phyloP scores from a whole-genome alignment of 2,113 vertebrate species.

The Pseudorhombus dupliciocellatus region DNA sequence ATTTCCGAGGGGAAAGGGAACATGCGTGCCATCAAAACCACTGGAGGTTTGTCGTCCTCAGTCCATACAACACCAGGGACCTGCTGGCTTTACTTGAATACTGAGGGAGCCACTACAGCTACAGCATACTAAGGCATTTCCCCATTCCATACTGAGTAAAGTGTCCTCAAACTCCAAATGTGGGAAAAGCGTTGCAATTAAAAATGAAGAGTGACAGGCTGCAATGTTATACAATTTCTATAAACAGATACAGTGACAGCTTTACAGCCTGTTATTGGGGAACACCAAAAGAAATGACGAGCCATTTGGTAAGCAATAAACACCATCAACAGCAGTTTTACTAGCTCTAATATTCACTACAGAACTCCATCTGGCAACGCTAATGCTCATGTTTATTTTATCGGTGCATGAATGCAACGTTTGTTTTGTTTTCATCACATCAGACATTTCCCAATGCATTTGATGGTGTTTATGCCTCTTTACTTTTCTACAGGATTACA shows the following conservation, averaged over 20 bases:
- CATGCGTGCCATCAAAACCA: too few species aligned
- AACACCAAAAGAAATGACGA: neutral
- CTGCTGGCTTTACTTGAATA: too few species aligned
- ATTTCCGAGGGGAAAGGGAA: too few species aligned
- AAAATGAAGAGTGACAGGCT: too few species aligned
- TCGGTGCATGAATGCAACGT: neutral
- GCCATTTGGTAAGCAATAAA: neutral
- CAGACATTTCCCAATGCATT: neutral
- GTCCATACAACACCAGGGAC: too few species aligned
- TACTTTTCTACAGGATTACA: too few species aligned
- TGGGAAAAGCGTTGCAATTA: too few species aligned
- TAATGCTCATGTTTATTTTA: neutral
- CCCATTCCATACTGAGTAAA: too few species aligned
- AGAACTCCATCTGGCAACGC: neutral
- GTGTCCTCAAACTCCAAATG: too few species aligned
- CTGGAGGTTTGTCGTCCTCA: too few species aligned
- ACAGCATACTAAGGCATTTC: too few species aligned
- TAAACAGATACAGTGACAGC: neutral
- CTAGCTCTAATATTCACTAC: neutral
- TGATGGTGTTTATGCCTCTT: neutral
- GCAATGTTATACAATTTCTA: neutral
- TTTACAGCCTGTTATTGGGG: neutral
- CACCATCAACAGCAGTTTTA: neutral
- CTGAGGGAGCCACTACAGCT: too few species aligned
- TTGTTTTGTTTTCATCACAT: constrained; percentile 2